Conservation (phyloP, 92 coral and sea anemone genomes). For the Parazoanthus darwini region DNA sequence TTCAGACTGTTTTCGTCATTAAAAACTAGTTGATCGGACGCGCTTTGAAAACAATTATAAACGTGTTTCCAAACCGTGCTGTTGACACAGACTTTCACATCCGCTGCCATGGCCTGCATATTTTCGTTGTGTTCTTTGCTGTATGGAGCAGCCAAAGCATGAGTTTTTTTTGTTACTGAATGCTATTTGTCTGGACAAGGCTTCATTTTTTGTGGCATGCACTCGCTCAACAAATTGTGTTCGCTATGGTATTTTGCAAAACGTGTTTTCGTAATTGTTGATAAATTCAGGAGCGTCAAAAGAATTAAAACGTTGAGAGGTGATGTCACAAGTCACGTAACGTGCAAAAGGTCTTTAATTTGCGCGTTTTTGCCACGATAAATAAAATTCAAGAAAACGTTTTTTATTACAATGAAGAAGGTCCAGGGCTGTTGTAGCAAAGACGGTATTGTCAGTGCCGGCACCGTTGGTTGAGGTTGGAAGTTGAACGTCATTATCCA, state of each 20-base stretch:
- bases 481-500: background rate
- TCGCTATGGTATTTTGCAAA: slow-evolving; percentile 67
- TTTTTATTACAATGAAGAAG: background rate
- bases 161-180: slow-evolving; percentile 27
- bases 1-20: slow-evolving; percentile 62
- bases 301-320: background rate
- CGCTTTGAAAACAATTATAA: slow-evolving; percentile 52
- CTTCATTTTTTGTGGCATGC: too few relatives aligned
- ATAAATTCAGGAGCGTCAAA: slow-evolving; percentile 36
- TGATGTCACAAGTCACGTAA: too few relatives aligned
- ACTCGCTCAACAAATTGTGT: slow-evolving; percentile 37
- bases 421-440: background rate
- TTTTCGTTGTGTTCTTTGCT: slow-evolving; percentile 53
- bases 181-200: too few relatives aligned
- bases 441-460: background rate
- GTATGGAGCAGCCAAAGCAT: slow-evolving; percentile 31
- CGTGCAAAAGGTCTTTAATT: too few relatives aligned
- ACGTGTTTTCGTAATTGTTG: slow-evolving; percentile 38
- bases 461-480: background rate
- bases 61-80: slow-evolving; percentile 51
- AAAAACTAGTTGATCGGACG: slow-evolving; percentile 37
- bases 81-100: slow-evolving; percentile 46
- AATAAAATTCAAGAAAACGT: background rate
- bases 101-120: slow-evolving; percentile 57
- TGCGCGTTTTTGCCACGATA: background rate